Evolutionary conservation across 1,140 invertebrate genomes (phyloP).

Genomic region (Rhysida immarginata): DNA sequence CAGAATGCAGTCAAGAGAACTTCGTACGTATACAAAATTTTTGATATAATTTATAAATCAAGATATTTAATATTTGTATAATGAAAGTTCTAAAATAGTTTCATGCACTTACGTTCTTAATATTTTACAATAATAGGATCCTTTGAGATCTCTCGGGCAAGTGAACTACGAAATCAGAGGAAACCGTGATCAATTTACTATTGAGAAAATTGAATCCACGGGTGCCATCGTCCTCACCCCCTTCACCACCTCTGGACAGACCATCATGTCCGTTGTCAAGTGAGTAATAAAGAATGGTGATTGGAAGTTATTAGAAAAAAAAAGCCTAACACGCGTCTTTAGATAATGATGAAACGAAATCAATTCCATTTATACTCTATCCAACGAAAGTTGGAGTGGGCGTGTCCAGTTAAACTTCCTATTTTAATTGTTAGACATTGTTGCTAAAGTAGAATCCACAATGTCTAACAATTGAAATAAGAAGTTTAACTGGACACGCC

Average conservation of each 20-base stretch:
- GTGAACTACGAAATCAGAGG: constrained; percentile 16
- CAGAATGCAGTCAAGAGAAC: constrained; percentile 7
- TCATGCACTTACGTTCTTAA: not conserved
- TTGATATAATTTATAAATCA: not conserved
- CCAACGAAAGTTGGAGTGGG: too few species aligned
- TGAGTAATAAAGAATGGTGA: constrained; percentile 10
- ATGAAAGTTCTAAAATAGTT: not conserved
- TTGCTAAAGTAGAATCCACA: too few species aligned
- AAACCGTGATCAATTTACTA: constrained; percentile 16
- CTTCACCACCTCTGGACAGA: constrained; percentile 14
- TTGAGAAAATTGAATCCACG: constrained; percentile 11
- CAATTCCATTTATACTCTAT: too few species aligned
- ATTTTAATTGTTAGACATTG: too few species aligned
- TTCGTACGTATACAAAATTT: constrained; percentile 1
- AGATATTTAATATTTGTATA: not conserved
- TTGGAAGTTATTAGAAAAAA: too few species aligned
- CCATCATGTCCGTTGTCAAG: constrained; percentile 12
- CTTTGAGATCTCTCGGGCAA: constrained; percentile 7
- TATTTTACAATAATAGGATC: constrained; percentile 11
- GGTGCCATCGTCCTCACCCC: constrained; percentile 13
- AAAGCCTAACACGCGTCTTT: too few species aligned
- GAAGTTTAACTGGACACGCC: too few species aligned
- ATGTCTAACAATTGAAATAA: too few species aligned
- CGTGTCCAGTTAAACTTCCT: too few species aligned
- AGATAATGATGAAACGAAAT: too few species aligned